Base-by-base conservation (phyloP, 2,888 invertebrate species). In the Sesia apiformis region DNA sequence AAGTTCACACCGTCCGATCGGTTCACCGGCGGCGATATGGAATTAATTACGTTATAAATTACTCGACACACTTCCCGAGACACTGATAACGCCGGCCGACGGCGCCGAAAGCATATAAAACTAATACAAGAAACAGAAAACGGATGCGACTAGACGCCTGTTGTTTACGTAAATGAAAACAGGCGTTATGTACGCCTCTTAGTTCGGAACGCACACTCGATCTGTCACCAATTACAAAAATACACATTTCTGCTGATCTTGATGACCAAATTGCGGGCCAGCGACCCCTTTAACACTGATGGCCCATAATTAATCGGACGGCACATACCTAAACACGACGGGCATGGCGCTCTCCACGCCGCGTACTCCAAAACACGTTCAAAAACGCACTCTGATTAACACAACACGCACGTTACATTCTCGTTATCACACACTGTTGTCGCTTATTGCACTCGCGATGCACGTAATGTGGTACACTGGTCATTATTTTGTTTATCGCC, bases 401-500 rank as follows among this genome's bases (percentile, higher is more conserved):
- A 86, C 85, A 82, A 81, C 85, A 87, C 86, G 76, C 81, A 84
- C 83, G 77, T 78, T 84, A 84, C 80, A 82, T 83, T 78, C 77
- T 81, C 67, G 79, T 83, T 85, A 87, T 87, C 86, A 88, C 88
- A 83, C 87, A 87, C 88, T 84, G 81, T 81, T 71, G 84, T 76
- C 76, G 83, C 74, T 82, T 81, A 76, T 78, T 79, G 80, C 88
- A 87, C 88, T 85, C 83, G 81, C 86, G 86, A 74, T 81, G 78
- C 79, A 80, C 82, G 81, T 81, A 75, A 78, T 81, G 64, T 74
- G 69, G 78, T 79, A 81, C 84, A 87, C 84, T 82, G 74, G 71
- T 79, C 84, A 87, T 87, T 84, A 86, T 87, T 86, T 84, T 85
- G 84, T 84, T 84, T 84, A 81, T 82, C 82, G 84, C 78, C 83